phyloP scores from a whole-genome alignment of 2,113 vertebrate species.

The Xiphophorus hellerii region DNA sequence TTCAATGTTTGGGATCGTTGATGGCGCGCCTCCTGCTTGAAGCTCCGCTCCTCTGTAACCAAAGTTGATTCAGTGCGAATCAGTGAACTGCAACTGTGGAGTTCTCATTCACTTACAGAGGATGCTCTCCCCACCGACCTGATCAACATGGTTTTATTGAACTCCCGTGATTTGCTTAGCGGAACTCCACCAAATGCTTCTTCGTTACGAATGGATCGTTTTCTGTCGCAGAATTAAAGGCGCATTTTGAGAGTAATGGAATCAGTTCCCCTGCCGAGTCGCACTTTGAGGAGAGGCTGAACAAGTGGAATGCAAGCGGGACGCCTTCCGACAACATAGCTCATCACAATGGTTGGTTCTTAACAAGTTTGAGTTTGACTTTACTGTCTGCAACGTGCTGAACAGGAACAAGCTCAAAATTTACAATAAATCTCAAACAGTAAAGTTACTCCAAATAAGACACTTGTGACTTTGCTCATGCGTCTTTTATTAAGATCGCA shows the following conservation, averaged over 20 bases:
- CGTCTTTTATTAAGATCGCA: not conserved
- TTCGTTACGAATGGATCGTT: conserved; percentile 2
- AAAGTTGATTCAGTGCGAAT: conserved; percentile 42
- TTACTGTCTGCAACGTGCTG: not conserved
- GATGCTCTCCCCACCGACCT: conserved; percentile 19
- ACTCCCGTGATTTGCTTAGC: conserved; percentile 3
- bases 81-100: conserved; percentile 30
- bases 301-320: conserved; percentile 48
- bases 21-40: conserved; percentile 27
- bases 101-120: conserved; percentile 21
- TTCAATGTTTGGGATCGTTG: not conserved
- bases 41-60: conserved; percentile 51
- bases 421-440: not conserved
- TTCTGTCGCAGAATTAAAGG: conserved; percentile 20
- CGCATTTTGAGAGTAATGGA: conserved; percentile 45
- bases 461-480: not conserved
- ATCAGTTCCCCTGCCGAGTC: conserved; percentile 30
- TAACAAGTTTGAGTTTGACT: conserved; percentile 6
- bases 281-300: conserved; percentile 41
- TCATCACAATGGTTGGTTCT: conserved; percentile 58
- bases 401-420: not conserved
- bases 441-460: not conserved
- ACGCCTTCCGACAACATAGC: conserved; percentile 36
- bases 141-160: conserved; percentile 40
- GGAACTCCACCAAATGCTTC: not conserved